Evolutionary conservation across 2,888 invertebrate species (phyloP).

Genomic region (Glaucopsyche alexis): DNA sequence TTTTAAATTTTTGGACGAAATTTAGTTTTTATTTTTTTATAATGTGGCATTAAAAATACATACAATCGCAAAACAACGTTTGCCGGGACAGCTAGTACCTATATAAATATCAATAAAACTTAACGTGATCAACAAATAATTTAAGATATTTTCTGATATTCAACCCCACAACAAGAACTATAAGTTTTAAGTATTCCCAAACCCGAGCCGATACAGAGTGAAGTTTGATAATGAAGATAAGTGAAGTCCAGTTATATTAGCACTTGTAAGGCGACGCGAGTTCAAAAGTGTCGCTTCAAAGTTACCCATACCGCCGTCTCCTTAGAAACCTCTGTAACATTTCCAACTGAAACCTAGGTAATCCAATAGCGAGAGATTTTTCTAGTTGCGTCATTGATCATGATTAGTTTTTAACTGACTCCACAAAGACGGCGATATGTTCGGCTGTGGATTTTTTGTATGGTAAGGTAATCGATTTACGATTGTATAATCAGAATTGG

Average conservation of each 20-base stretch:
- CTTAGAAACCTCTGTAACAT: slow-evolving; percentile 43
- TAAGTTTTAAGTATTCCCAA: slow-evolving; percentile 24
- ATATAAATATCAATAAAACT: too few relatives aligned
- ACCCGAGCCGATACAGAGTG: slow-evolving; percentile 38
- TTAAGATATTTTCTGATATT: neutral
- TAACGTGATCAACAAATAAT: too few relatives aligned
- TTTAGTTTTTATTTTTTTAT: too few relatives aligned
- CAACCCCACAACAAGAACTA: neutral
- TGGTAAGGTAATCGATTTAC: too few relatives aligned
- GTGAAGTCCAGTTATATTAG: slow-evolving; percentile 45
- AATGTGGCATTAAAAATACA: too few relatives aligned
- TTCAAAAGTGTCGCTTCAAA: slow-evolving; percentile 53
- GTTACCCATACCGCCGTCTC: slow-evolving; percentile 45
- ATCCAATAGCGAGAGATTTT: slow-evolving; percentile 22
- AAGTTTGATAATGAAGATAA: slow-evolving; percentile 42
- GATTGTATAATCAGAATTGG: too few relatives aligned
- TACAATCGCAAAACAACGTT: too few relatives aligned
- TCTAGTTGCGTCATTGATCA: neutral
- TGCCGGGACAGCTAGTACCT: too few relatives aligned
- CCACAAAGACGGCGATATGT: neutral
- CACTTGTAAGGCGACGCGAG: slow-evolving; percentile 45
- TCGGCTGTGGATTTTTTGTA: too few relatives aligned
- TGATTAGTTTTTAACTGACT: neutral
- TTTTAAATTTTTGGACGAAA: too few relatives aligned
- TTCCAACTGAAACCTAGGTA: slow-evolving; percentile 46